A percentile compares a stretch with the other conserved stretches of the same genome.
These are phyloP conservation scores for Tigriopus japonicus DNA, from an alignment of 1,140 invertebrate species.

Conservation along the genomic window DNA sequence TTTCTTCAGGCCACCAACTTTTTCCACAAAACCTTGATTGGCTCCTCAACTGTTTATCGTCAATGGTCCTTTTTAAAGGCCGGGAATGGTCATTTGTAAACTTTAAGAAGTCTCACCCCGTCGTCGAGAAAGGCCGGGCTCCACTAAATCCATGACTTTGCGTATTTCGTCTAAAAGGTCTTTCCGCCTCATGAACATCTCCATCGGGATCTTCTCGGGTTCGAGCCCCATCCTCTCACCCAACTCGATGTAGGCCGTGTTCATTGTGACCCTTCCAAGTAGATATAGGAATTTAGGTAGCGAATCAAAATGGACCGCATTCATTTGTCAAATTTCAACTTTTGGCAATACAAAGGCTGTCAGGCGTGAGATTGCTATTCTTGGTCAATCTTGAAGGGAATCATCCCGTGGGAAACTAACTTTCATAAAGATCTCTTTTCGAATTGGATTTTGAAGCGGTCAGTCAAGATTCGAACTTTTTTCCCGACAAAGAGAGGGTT, in stretches of 20 bases:
- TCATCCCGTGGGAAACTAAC: no score
- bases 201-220: background rate
- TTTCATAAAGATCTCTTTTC: no score
- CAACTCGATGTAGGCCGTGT: conserved; percentile 3
- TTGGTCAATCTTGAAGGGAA: no score
- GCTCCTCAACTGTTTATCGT: background rate
- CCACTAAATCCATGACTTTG: conserved; percentile 7
- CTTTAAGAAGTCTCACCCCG: background rate
- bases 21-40: background rate
- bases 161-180: conserved; percentile 1
- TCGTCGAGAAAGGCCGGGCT: background rate
- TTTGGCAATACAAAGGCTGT: no score
- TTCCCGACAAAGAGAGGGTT: no score
- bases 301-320: no score
- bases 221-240: background rate
- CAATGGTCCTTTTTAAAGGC: background rate
- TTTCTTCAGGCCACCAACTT: background rate
- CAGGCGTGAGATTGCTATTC: no score
- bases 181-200: conserved; percentile 6
- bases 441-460: no score
- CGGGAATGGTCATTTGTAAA: background rate
- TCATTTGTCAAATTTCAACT: no score
- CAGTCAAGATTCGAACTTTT: no score
- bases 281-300: no score
- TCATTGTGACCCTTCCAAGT: background rate